These are phyloP conservation scores for Nebria brevicollis DNA, from an alignment of 2,888 invertebrate genomes.

Conservation along the genomic window DNA sequence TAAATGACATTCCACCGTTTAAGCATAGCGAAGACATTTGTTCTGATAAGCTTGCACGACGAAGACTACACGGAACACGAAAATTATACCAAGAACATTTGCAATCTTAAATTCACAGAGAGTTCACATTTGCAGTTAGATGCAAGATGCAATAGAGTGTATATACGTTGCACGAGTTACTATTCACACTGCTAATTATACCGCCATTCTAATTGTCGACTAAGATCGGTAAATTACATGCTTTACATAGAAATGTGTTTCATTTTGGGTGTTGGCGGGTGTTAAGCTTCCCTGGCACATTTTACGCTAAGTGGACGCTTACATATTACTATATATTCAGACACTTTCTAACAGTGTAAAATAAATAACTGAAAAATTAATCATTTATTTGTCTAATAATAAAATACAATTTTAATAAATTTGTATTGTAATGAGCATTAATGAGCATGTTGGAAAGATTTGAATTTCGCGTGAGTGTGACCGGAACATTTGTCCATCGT, in stretches of 20 bases:
- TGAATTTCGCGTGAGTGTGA: neutral
- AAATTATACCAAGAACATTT: conserved; percentile 1
- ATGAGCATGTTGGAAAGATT: neutral
- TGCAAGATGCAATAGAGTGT: neutral
- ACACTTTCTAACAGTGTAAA: too few relatives aligned
- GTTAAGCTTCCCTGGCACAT: conserved; percentile 1
- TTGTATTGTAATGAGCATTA: too few relatives aligned
- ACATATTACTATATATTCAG: neutral
- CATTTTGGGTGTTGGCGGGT: conserved; percentile 29
- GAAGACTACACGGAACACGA: neutral
- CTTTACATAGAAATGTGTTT: conserved; percentile 41
- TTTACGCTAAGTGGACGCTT: neutral
- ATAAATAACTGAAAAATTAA: too few relatives aligned
- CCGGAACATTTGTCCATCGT: conserved; percentile 14
- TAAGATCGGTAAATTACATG: conserved; percentile 38
- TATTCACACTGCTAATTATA: neutral
- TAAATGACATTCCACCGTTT: neutral
- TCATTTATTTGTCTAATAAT: too few relatives aligned
- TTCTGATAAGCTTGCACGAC: neutral
- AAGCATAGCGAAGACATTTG: neutral
- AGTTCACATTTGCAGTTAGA: conserved; percentile 1
- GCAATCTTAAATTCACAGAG: neutral
- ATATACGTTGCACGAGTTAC: neutral
- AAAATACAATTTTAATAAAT: too few relatives aligned
- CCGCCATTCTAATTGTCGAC: conserved; percentile 33